phyloP scores from a whole-genome alignment of 2,797 vertebrate species.

The Hyperoplus lanceolatus region DNA sequence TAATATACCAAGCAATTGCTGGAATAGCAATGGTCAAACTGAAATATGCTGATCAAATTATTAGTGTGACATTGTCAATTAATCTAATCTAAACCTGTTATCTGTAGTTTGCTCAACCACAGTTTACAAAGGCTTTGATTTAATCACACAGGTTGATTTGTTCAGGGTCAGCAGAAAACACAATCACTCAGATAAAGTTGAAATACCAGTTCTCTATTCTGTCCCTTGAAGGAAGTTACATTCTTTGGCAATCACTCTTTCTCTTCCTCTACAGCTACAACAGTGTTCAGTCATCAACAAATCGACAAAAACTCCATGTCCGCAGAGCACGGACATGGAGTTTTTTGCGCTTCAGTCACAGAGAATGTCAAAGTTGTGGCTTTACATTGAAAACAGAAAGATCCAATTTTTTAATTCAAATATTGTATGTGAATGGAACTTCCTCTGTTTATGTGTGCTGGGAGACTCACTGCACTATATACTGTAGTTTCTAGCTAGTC shows the following conservation, averaged over 20 bases:
- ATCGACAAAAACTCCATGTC: background rate
- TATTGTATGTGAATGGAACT: background rate
- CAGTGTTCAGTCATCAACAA: conserved; percentile 14
- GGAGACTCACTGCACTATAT: background rate
- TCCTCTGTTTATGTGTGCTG: background rate
- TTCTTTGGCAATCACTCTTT: conserved; percentile 63
- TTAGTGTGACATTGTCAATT: background rate
- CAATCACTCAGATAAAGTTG: conserved; percentile 38
- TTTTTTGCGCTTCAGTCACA: conserved; percentile 11
- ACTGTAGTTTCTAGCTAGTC: conserved; percentile 13
- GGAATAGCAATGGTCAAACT: background rate
- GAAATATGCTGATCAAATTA: background rate
- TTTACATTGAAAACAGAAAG: background rate
- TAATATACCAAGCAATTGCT: background rate
- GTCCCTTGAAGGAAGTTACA: conserved; percentile 60
- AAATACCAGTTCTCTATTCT: conserved; percentile 71
- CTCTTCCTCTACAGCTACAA: conserved; percentile 55
- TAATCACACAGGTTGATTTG: conserved; percentile 29
- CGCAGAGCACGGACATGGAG: background rate
- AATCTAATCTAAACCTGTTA: background rate
- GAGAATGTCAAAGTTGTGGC: background rate
- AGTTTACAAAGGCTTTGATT: background rate
- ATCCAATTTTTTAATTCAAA: background rate
- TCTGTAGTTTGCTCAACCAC: background rate
- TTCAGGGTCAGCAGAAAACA: conserved; percentile 33